Percentiles rank a stretch among this genome's conserved stretches.
phyloP scores from a whole-genome alignment of 2,797 vertebrate genomes.

The Megalops cyprinoides region DNA sequence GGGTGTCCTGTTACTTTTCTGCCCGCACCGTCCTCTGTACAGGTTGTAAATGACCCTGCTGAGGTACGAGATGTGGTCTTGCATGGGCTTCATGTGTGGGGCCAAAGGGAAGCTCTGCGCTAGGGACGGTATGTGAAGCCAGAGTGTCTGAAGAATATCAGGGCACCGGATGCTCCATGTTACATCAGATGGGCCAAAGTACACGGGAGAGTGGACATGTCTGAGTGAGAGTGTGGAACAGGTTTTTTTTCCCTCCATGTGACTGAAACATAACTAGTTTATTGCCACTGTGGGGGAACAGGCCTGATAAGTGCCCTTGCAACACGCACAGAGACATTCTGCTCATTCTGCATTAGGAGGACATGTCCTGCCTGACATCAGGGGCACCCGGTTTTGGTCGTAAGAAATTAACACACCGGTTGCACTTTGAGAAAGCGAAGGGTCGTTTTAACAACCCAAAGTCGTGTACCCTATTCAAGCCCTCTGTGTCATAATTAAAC shows the following conservation, averaged over 20 bases:
- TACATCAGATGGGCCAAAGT: constrained; percentile 9
- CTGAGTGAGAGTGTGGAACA: background rate
- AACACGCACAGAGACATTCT: background rate
- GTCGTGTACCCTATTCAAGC: too few relatives aligned
- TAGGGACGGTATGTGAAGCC: background rate
- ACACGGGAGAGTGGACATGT: background rate
- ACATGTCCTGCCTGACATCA: background rate
- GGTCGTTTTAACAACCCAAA: too few relatives aligned
- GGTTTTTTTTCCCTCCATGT: background rate
- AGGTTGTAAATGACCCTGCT: background rate
- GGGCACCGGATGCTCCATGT: background rate
- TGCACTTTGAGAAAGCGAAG: too few relatives aligned
- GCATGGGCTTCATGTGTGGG: too few relatives aligned
- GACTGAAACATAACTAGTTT: background rate
- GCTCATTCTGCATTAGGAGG: background rate
- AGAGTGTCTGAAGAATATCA: background rate
- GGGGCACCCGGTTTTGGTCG: too few relatives aligned
- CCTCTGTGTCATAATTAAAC: too few relatives aligned
- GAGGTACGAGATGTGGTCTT: too few relatives aligned
- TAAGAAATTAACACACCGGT: too few relatives aligned
- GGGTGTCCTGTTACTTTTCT: background rate
- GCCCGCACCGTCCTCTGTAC: background rate
- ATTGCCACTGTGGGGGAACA: background rate
- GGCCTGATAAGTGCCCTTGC: background rate
- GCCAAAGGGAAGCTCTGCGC: background rate